Conservation (phyloP, 2,888 invertebrate species). For the Himalopsyche anomala region DNA sequence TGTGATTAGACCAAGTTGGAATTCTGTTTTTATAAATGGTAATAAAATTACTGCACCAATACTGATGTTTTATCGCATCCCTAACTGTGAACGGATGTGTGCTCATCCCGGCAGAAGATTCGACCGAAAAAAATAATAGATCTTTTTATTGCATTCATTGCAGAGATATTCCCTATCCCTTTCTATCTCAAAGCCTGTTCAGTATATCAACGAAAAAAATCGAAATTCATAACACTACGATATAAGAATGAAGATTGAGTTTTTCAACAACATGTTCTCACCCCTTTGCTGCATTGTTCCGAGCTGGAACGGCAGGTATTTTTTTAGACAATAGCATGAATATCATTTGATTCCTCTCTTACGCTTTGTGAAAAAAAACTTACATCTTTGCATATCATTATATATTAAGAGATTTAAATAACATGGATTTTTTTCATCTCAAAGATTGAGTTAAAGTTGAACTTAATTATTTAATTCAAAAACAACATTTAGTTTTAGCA, state of each 20-base stretch:
- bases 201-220: constrained; percentile 59
- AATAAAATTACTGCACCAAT: too few relatives aligned
- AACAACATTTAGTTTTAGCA: too few relatives aligned
- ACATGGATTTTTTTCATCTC: too few relatives aligned
- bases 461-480: too few relatives aligned
- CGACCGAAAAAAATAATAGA: constrained; percentile 48
- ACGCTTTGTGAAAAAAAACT: constrained; percentile 49
- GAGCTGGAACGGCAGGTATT: constrained; percentile 56
- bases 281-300: constrained; percentile 59
- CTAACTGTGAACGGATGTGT: constrained; percentile 48
- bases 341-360: constrained; percentile 57
- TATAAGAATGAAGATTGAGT: constrained; percentile 39
- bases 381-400: constrained; percentile 19
- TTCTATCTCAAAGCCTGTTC: neutral
- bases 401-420: neutral
- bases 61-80: neutral
- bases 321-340: constrained; percentile 51
- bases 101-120: constrained; percentile 35
- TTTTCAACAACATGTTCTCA: constrained; percentile 60
- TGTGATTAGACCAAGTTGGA: too few relatives aligned
- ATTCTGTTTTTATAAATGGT: too few relatives aligned
- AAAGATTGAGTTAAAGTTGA: too few relatives aligned
- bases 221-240: constrained; percentile 62
- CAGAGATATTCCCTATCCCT: neutral
- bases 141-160: constrained; percentile 44